Evolutionary conservation across 2,113 vertebrate genomes (phyloP).

Genomic region (Alligator mississippiensis): DNA sequence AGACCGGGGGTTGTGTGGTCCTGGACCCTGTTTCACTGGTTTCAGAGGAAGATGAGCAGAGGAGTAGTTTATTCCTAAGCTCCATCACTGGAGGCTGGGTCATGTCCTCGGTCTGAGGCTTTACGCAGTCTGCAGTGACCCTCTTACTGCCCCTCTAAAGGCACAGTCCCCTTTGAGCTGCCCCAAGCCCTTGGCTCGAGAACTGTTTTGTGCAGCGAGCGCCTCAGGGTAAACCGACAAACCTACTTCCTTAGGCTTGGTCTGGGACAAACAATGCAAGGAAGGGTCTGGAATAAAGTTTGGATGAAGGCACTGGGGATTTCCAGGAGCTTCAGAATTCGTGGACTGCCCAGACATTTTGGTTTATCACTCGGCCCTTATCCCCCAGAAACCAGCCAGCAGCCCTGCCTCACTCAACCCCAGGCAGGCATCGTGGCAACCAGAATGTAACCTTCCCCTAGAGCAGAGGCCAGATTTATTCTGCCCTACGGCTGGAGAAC

Average conservation of each 20-base stretch:
- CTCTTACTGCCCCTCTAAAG: neutral
- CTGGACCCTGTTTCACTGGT: neutral
- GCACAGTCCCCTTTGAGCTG: neutral
- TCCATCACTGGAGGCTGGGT: fast-evolving
- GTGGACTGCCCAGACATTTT: neutral
- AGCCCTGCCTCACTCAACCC: neutral
- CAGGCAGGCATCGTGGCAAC: neutral
- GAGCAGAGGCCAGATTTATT: neutral
- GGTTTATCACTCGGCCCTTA: neutral
- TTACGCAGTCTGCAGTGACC: no score
- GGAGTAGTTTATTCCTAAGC: neutral
- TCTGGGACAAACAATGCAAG: neutral
- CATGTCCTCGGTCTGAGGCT: neutral
- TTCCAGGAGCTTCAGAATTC: neutral
- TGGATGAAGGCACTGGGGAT: neutral
- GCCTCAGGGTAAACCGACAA: neutral
- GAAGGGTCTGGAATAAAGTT: neutral
- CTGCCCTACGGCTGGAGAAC: neutral
- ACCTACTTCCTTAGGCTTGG: neutral
- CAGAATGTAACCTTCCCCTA: neutral
- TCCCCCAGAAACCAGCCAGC: neutral
- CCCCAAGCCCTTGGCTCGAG: neutral
- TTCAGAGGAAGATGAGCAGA: neutral
- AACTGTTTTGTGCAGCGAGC: neutral
- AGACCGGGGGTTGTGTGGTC: conserved; percentile 1